Conservation (phyloP, 2,797 vertebrate species). For the Eulemur rubriventer region DNA sequence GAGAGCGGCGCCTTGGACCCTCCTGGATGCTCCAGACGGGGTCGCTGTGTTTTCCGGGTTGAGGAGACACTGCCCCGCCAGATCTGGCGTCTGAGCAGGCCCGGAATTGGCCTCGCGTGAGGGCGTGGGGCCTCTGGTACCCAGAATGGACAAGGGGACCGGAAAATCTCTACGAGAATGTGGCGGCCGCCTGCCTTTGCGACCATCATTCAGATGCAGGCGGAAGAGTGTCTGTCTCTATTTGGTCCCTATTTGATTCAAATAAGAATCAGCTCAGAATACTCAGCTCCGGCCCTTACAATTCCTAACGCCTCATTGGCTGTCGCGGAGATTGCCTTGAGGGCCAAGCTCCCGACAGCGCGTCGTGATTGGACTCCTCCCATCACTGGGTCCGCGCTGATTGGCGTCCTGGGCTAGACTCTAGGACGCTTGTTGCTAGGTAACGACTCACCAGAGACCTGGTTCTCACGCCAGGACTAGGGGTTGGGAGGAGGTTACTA, state of each 20-base stretch:
- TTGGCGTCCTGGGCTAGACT: not conserved
- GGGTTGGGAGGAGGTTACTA: fast-evolving
- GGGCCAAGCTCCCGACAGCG: not conserved
- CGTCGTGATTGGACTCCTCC: not conserved
- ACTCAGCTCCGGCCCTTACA: not conserved
- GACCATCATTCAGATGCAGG: not conserved
- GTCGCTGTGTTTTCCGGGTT: not conserved
- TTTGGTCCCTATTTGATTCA: not conserved
- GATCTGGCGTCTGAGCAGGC: not conserved
- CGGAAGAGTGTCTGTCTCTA: not conserved
- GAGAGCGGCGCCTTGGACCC: not conserved
- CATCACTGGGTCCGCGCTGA: not conserved
- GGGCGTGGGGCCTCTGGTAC: not conserved
- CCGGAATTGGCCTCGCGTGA: not conserved
- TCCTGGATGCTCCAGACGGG: not conserved
- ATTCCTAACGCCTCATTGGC: not conserved
- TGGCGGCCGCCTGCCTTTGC: not conserved
- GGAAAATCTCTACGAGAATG: not conserved
- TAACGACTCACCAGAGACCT: not conserved
- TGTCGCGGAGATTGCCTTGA: not conserved
- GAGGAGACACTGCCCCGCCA: not conserved
- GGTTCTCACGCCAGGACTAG: fast-evolving
- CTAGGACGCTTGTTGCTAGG: constrained; percentile 38
- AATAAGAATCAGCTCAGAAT: not conserved
- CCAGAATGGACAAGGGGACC: not conserved